Percentiles rank a stretch among this genome's conserved stretches.
phyloP scores from a whole-genome alignment of 1,140 invertebrate genomes.

The Agraylea sexmaculata region DNA sequence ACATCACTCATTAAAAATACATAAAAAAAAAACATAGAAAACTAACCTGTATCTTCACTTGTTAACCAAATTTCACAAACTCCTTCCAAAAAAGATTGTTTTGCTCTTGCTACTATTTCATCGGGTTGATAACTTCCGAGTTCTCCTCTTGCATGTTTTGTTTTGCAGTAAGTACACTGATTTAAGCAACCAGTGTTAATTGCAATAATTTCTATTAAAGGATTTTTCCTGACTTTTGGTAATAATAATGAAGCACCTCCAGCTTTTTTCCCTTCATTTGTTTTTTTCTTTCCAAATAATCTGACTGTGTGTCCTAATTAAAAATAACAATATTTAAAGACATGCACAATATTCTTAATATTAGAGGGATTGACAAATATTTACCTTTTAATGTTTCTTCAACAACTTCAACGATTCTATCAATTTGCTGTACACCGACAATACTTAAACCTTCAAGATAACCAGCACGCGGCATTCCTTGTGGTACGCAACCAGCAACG shows the following conservation, averaged over 20 bases:
- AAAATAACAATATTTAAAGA: conserved; percentile 9
- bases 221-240: conserved; percentile 92
- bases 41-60: conserved; percentile 82
- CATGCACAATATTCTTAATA: neutral
- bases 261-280: conserved; percentile 63
- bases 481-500: conserved; percentile 93
- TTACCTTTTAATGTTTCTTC: conserved; percentile 91
- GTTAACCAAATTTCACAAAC: conserved; percentile 98
- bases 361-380: neutral
- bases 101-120: conserved; percentile 66
- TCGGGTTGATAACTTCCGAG: conserved; percentile 85
- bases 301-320: conserved; percentile 60
- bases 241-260: conserved; percentile 78
- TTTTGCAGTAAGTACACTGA: conserved; percentile 98
- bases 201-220: conserved; percentile 93
- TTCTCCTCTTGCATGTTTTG: conserved; percentile 93
- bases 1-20: neutral
- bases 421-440: conserved; percentile 96
- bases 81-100: conserved; percentile 83
- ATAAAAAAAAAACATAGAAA: no score
- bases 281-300: conserved; percentile 76
- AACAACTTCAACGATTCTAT: conserved; percentile 96
- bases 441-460: conserved; percentile 78
- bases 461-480: conserved; percentile 63
- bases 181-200: conserved; percentile 97